Percentiles rank a stretch among this genome's conserved stretches.
Conservation (phyloP, 2,797 vertebrate genomes). For the Nothura maculosa region DNA sequence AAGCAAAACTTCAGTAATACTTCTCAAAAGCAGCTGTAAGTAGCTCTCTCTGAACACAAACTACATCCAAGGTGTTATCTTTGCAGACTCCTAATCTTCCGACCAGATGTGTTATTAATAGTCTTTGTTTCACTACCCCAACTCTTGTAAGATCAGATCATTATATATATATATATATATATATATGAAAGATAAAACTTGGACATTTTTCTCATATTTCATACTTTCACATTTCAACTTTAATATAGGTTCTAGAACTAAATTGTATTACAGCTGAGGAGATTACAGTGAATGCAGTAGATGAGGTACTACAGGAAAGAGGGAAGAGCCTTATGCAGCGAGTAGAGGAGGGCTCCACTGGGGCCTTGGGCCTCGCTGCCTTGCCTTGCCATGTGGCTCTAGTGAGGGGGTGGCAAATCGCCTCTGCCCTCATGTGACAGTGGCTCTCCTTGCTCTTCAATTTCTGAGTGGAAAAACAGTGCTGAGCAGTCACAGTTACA, state of each 20-base stretch:
- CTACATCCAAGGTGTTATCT: not conserved
- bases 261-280: not conserved
- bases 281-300: not conserved
- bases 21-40: not conserved
- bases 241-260: not conserved
- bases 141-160: not conserved
- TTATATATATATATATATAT: not conserved
- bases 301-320: not conserved
- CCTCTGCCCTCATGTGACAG: no score
- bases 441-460: not conserved
- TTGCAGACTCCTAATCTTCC: not conserved
- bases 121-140: not conserved
- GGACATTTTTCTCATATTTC: not conserved
- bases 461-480: not conserved
- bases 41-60: not conserved
- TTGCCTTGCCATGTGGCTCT: not conserved
- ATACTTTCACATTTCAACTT: no score
- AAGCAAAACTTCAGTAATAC: not conserved
- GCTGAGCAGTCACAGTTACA: not conserved
- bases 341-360: not conserved
- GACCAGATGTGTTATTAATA: not conserved
- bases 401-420: no score
- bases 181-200: not conserved
- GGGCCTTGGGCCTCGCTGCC: not conserved
- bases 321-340: not conserved